Conservation (phyloP, 2,113 vertebrate species). For the Ariopsis seemanni region DNA sequence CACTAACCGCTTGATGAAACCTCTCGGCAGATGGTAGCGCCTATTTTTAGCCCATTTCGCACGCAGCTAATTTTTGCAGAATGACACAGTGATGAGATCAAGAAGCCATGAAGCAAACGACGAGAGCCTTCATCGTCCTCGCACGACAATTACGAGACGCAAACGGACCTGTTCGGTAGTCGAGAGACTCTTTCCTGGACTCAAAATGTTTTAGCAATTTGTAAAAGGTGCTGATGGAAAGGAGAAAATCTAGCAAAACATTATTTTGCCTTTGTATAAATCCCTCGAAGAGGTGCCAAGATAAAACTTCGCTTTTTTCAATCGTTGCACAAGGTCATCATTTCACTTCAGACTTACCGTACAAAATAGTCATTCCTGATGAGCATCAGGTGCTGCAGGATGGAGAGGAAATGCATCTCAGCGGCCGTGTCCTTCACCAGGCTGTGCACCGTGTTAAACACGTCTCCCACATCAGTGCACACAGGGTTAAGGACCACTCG, state of each 20-base stretch:
- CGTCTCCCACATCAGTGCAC: conserved; percentile 86
- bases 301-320: not conserved
- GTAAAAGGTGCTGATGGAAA: conserved; percentile 28
- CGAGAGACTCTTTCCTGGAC: not conserved
- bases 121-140: not conserved
- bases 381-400: conserved; percentile 93
- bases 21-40: conserved; percentile 39
- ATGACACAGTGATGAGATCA: conserved; percentile 31
- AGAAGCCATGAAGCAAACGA: conserved; percentile 4
- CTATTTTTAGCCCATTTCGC: conserved; percentile 41
- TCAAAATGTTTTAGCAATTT: not conserved
- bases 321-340: too few relatives aligned
- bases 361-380: conserved; percentile 91
- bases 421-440: conserved; percentile 87
- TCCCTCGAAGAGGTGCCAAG: not conserved
- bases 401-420: conserved; percentile 89
- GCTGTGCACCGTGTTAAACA: conserved; percentile 86
- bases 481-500: conserved; percentile 74
- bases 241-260: not conserved
- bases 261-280: not conserved
- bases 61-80: conserved; percentile 18
- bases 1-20: not conserved
- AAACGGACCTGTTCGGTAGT: not conserved
- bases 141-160: not conserved
- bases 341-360: conserved; percentile 75